Percentiles rank a stretch among this genome's conserved stretches.
phyloP scores from a whole-genome alignment of 2,113 vertebrate species.

The Nanorana parkeri region DNA sequence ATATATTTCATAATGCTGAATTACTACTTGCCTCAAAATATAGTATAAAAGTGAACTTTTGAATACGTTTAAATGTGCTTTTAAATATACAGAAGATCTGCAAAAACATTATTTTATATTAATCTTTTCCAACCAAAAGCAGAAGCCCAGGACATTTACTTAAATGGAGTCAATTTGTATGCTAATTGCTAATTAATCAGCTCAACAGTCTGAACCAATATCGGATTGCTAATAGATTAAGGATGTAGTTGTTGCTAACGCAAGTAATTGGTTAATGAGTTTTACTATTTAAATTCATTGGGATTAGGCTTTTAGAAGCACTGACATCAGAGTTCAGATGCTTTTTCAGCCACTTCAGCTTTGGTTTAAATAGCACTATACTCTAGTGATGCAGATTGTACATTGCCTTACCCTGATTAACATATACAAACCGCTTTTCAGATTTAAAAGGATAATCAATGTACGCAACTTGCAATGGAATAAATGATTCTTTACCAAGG shows the following conservation, averaged over 20 bases:
- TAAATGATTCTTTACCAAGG: no score
- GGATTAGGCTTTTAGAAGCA: slow-evolving; percentile 39
- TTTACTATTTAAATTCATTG: slow-evolving; percentile 48
- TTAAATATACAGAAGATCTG: neutral
- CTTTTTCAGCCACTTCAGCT: neutral
- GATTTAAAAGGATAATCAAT: neutral
- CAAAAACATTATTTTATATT: slow-evolving; percentile 40
- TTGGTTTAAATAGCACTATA: slow-evolving; percentile 4
- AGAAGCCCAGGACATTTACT: slow-evolving; percentile 42
- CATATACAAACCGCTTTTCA: slow-evolving; percentile 14
- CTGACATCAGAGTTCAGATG: slow-evolving; percentile 30
- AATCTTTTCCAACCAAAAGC: slow-evolving; percentile 13
- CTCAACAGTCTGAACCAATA: slow-evolving; percentile 49
- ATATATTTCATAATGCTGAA: no score
- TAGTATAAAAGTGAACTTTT: slow-evolving; percentile 12
- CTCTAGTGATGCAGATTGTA: slow-evolving; percentile 6
- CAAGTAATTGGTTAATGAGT: slow-evolving; percentile 56
- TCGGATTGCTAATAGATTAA: slow-evolving; percentile 56
- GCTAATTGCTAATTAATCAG: slow-evolving; percentile 56
- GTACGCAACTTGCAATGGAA: neutral
- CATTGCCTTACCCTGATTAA: neutral
- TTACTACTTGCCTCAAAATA: no score
- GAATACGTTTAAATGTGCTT: neutral
- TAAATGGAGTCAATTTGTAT: slow-evolving; percentile 56
- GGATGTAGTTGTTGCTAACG: slow-evolving; percentile 53